These are phyloP conservation scores for Himalopsyche anomala DNA, from an alignment of 2,888 invertebrate genomes.

Conservation along the genomic window DNA sequence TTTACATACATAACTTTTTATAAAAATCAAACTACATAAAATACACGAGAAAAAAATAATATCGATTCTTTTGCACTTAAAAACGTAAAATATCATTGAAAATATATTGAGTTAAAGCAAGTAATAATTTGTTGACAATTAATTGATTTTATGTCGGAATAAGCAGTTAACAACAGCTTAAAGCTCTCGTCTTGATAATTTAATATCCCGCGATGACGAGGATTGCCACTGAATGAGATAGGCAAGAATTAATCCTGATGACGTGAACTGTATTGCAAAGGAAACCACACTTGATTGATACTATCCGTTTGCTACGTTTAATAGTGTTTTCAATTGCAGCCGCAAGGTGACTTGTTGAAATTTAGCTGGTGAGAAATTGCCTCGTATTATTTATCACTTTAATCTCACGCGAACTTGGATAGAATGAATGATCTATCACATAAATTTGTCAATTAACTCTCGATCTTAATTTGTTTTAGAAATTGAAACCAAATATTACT, in stretches of 20 bases:
- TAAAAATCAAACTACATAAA: too few species aligned
- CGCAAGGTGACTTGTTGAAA: constrained; percentile 46
- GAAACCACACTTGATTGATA: constrained; percentile 60
- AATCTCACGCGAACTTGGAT: not conserved
- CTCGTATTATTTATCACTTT: not conserved
- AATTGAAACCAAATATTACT: too few species aligned
- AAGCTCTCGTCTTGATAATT: constrained; percentile 19
- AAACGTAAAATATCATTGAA: too few species aligned
- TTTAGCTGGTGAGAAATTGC: constrained; percentile 49
- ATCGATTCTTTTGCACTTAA: too few species aligned
- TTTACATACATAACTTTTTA: too few species aligned
- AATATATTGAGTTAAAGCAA: too few species aligned
- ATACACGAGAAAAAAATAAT: too few species aligned
- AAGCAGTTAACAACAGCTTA: not conserved
- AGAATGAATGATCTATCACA: too few species aligned
- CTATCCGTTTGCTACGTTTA: constrained; percentile 39
- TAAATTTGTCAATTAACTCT: too few species aligned
- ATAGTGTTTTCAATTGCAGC: constrained; percentile 45
- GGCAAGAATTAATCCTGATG: constrained; percentile 57
- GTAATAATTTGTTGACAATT: too few species aligned
- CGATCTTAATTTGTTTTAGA: too few species aligned
- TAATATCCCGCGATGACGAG: constrained; percentile 1
- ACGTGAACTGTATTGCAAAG: constrained; percentile 48
- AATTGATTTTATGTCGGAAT: too few species aligned
- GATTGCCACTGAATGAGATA: constrained; percentile 41